A percentile compares a stretch with the other conserved stretches of the same genome.
Conservation (phyloP, 1,140 invertebrate species). For the Akabosia matsudoensis region DNA sequence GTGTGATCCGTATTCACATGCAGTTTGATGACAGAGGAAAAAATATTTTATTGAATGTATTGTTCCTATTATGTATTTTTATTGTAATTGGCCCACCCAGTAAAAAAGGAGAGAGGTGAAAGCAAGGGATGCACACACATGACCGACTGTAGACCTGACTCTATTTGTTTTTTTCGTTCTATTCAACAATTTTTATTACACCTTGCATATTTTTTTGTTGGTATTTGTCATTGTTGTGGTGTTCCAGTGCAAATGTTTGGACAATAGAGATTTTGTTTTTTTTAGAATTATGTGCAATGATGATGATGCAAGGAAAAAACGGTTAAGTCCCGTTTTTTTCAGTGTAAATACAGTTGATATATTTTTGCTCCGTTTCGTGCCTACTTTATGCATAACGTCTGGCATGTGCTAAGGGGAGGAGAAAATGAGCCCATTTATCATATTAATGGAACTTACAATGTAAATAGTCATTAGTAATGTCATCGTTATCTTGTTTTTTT, state of each 20-base stretch:
- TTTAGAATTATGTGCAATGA: too few relatives aligned
- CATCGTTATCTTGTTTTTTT: neutral
- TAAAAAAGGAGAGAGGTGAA: neutral
- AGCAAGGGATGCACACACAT: neutral
- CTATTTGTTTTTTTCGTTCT: neutral
- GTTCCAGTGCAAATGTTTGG: constrained; percentile 8
- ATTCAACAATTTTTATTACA: constrained; percentile 9
- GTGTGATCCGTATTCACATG: neutral
- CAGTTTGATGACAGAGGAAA: constrained; percentile 4
- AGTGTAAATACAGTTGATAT: too few relatives aligned
- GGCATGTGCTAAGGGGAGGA: constrained; percentile 1
- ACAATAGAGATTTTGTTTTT: neutral
- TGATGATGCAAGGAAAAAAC: too few relatives aligned
- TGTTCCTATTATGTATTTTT: neutral
- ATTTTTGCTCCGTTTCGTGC: too few relatives aligned
- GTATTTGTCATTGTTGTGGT: neutral
- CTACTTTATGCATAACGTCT: neutral
- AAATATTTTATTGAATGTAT: too few relatives aligned
- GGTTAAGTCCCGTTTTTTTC: too few relatives aligned
- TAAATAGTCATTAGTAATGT: neutral
- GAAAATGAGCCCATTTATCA: constrained; percentile 2
- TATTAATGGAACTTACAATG: neutral
- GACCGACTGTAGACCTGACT: neutral
- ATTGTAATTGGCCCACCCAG: neutral
- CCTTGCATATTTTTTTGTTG: neutral